Evolutionary conservation across 1,140 invertebrate genomes (phyloP).

Genomic region (Rhagoletis pomonella): DNA sequence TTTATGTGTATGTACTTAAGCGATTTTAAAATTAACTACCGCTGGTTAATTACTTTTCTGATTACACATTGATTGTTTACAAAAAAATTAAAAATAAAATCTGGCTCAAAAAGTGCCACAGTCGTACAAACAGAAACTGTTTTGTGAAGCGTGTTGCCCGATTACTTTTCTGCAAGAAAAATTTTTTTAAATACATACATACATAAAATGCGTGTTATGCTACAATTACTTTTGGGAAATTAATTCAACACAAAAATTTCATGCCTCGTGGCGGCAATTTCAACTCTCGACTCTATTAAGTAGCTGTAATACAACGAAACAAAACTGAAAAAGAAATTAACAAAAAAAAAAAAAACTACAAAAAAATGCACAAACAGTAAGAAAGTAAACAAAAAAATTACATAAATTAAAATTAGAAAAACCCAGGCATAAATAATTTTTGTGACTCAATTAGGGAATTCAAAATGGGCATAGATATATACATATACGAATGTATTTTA

Average conservation of each 20-base stretch:
- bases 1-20: not conserved
- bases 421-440: constrained; percentile 9
- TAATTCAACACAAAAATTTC: not conserved
- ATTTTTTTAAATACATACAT: not conserved
- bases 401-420: no score
- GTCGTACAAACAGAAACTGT: not conserved
- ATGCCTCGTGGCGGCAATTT: constrained; percentile 36
- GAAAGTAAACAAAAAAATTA: no score
- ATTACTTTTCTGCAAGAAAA: not conserved
- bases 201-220: constrained; percentile 6
- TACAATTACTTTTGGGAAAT: not conserved
- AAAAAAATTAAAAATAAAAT: not conserved
- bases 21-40: not conserved
- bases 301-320: not conserved
- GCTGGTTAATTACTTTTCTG: not conserved
- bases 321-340: no score
- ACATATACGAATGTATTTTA: no score
- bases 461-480: no score
- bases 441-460: not conserved
- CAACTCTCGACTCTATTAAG: not conserved
- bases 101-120: not conserved
- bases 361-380: no score
- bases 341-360: no score
- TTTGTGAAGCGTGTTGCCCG: not conserved
- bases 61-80: not conserved